A percentile compares a stretch with the other conserved stretches of the same genome.
These are phyloP conservation scores for Cyprinodon tularosa DNA, from an alignment of 2,113 vertebrate species.

Conservation along the genomic window DNA sequence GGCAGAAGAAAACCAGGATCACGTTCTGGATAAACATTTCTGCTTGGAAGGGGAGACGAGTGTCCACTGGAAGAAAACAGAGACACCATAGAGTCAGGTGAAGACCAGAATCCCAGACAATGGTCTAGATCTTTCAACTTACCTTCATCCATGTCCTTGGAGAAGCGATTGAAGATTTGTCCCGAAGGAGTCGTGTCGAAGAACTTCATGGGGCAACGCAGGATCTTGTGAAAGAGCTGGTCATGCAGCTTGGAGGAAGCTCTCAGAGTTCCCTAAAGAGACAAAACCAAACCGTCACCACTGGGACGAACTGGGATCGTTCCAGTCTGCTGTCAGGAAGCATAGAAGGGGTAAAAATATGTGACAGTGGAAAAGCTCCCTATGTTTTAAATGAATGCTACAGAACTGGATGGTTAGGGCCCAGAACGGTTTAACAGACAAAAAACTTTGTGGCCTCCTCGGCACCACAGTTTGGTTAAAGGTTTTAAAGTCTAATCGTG, in stretches of 20 bases:
- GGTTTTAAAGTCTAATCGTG: no score
- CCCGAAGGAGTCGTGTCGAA: conserved; percentile 91
- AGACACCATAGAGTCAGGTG: neutral
- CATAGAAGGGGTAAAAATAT: no score
- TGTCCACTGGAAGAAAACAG: conserved; percentile 81
- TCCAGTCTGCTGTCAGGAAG: neutral
- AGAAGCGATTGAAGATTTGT: conserved; percentile 90
- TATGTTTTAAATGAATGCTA: neutral
- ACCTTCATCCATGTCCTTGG: conserved; percentile 97
- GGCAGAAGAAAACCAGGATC: conserved; percentile 92
- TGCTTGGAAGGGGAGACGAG: conserved; percentile 90
- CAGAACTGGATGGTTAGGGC: neutral
- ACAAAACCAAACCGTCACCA: neutral
- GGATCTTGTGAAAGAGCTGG: conserved; percentile 87
- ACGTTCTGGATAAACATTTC: conserved; percentile 96
- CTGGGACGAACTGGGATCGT: no score
- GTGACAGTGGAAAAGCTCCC: no score
- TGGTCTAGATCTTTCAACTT: neutral
- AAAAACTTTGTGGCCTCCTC: no score
- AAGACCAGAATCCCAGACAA: neutral
- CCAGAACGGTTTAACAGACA: no score
- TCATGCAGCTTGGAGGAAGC: conserved; percentile 92
- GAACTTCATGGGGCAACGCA: conserved; percentile 95
- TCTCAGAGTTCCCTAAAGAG: conserved; percentile 84
- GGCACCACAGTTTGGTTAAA: no score